Percentiles rank a stretch among this genome's conserved stretches.
These are phyloP conservation scores for Drosophila subsilvestris DNA, from an alignment of 2,888 invertebrate genomes.

Conservation along the genomic window DNA sequence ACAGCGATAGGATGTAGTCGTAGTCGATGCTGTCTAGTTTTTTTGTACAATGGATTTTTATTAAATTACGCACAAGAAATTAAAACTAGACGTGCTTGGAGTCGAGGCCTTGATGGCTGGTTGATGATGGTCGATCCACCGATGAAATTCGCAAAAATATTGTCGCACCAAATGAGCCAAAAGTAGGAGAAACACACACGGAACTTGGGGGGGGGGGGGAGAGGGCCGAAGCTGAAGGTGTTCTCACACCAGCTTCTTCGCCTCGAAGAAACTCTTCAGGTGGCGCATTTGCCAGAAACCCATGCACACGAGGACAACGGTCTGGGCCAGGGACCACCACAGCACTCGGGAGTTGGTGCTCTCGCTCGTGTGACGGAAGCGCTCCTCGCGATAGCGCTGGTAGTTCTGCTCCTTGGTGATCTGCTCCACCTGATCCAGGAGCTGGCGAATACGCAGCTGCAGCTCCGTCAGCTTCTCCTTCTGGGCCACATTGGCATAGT, in stretches of 20 bases:
- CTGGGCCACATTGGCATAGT: constrained; percentile 98
- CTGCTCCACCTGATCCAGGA: constrained; percentile 98
- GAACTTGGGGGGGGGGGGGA: constrained; percentile 6
- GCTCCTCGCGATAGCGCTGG: constrained; percentile 98
- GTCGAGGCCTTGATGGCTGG: constrained; percentile 28
- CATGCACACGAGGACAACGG: constrained; percentile 94
- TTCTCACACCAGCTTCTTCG: constrained; percentile 94
- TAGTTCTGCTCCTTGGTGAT: constrained; percentile 99
- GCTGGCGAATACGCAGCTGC: constrained; percentile 96
- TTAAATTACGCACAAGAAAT: constrained; percentile 72
- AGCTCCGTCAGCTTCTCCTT: constrained; percentile 98
- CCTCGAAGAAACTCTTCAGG: constrained; percentile 99
- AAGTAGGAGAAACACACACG: constrained; percentile 22
- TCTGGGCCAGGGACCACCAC: constrained; percentile 98
- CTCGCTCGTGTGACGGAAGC: constrained; percentile 98
- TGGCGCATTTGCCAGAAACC: constrained; percentile 99
- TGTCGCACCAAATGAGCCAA: constrained; percentile 43
- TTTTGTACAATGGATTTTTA: constrained; percentile 74
- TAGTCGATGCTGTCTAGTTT: constrained; percentile 5
- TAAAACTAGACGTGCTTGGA: constrained; percentile 62
- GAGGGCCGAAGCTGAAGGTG: constrained; percentile 1
- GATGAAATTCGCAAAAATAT: constrained; percentile 63
- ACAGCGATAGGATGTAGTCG: constrained; percentile 14
- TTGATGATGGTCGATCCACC: constrained; percentile 56
- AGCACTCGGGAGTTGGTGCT: constrained; percentile 97